These are phyloP conservation scores for Harpagifer antarcticus DNA, from an alignment of 2,797 vertebrate genomes.

Conservation along the genomic window DNA sequence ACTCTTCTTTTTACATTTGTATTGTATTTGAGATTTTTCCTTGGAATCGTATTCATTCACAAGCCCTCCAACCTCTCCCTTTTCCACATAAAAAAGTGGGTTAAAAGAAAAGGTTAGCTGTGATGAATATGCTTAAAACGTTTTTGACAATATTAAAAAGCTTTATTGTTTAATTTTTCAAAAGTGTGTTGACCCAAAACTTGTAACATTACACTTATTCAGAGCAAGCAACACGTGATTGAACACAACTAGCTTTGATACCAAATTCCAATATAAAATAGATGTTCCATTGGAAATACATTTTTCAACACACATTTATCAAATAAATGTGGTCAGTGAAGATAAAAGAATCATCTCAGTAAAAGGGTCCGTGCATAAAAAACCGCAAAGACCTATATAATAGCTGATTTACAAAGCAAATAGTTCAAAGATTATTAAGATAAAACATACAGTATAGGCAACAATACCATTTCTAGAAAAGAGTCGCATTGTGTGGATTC, in stretches of 20 bases:
- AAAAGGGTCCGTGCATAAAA: background rate
- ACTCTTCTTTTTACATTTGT: background rate
- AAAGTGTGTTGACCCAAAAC: too few relatives aligned
- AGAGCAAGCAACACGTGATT: background rate
- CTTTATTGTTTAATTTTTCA: too few relatives aligned
- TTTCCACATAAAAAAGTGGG: background rate
- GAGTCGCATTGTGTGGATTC: background rate
- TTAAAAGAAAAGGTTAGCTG: background rate
- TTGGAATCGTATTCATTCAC: background rate
- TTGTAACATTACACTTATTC: too few relatives aligned
- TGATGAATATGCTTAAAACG: background rate
- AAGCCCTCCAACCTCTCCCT: background rate
- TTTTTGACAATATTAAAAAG: too few relatives aligned
- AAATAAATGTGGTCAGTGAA: too few relatives aligned
- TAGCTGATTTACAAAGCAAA: background rate
- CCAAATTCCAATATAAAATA: background rate
- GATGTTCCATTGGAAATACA: too few relatives aligned
- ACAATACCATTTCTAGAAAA: background rate
- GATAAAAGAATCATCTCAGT: too few relatives aligned
- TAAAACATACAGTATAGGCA: background rate
- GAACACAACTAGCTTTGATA: background rate
- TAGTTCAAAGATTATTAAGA: background rate
- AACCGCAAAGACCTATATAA: background rate
- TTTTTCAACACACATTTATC: too few relatives aligned
- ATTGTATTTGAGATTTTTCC: too few relatives aligned